Evolutionary conservation across 2,888 invertebrate genomes (phyloP).

Genomic region (Spicauda simplicius): DNA sequence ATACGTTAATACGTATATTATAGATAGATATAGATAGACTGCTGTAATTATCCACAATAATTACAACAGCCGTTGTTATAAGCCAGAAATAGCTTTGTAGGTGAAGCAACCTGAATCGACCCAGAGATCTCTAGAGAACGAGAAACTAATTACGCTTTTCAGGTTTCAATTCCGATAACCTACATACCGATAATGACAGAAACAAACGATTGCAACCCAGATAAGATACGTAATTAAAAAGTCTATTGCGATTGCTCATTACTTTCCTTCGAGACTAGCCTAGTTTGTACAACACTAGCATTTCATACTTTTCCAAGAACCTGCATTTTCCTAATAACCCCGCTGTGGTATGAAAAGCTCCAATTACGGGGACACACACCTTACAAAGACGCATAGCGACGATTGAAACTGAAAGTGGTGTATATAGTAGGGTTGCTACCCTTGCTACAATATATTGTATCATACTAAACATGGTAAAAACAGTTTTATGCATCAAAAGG

Average conservation of each 20-base stretch:
- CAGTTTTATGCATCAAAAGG: too few species aligned
- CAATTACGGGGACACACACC: constrained; percentile 24
- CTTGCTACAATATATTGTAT: too few species aligned
- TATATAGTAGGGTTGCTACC: neutral
- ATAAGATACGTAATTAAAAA: neutral
- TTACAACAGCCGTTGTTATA: too few species aligned
- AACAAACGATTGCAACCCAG: neutral
- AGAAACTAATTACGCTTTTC: too few species aligned
- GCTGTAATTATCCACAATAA: too few species aligned
- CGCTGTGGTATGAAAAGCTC: constrained; percentile 24
- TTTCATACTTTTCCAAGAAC: constrained; percentile 26
- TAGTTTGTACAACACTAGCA: neutral
- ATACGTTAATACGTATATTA: too few species aligned
- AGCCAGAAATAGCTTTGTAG: too few species aligned
- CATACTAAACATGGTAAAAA: too few species aligned
- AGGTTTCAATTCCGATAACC: neutral
- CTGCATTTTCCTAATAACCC: constrained; percentile 31
- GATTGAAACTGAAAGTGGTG: constrained; percentile 13
- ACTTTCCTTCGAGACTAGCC: neutral
- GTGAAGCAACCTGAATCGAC: too few species aligned
- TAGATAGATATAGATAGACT: too few species aligned
- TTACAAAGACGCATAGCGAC: constrained; percentile 13
- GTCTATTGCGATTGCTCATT: constrained; percentile 1
- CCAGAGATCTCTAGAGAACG: too few species aligned
- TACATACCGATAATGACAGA: neutral